Base-by-base conservation (phyloP, 2,797 vertebrate genomes). In the Premnoplex brunnescens region DNA sequence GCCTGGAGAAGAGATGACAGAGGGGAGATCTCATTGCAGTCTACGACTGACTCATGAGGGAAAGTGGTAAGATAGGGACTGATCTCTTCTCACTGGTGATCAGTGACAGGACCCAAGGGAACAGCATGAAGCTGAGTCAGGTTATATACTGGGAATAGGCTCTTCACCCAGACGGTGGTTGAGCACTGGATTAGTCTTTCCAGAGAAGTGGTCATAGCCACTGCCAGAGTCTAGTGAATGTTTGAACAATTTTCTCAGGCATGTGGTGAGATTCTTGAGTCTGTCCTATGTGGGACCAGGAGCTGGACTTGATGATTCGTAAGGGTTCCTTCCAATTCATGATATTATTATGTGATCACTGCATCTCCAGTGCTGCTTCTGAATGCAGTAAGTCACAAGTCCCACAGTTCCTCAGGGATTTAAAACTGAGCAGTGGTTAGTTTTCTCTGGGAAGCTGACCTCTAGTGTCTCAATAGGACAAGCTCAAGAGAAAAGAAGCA, bases 391-490 rank as follows among this genome's bases (percentile, higher is more conserved):
- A 73, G 63, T 14, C 56, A 4, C 37, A 82, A 89, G 46, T 77
- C 34, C 82, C 49, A 20, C 63, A 67, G 69, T 75, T 95, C 85
- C 63, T 91, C 32, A 5, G 83, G 87, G 93, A 94, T 97, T 97
- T 89, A 83, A 93, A 96, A 54, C 58, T 58, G 84, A 95, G 58
- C 41, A 63, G 55, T 75, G 73, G 59, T 73, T 96, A 82, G 69
- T 93, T 95, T 96, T 96, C 84, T 97, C 91, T 88, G 37, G 55
- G 71, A 96, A 77, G 66, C 88, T 77, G 69, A 96, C 95, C 91
- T 96, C 93, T 96, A 92, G 91, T 67, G 90, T 96, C 95, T 85
- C 90, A 22, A 3, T 18, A 12, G 26, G 81, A 93, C 74, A 93
- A 89, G 58, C 90, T 96, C 39, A 23, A 36, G 89, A 91, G 85